Base-by-base conservation (phyloP, 2,888 invertebrate genomes). In the Ophonus ardosiacus region DNA sequence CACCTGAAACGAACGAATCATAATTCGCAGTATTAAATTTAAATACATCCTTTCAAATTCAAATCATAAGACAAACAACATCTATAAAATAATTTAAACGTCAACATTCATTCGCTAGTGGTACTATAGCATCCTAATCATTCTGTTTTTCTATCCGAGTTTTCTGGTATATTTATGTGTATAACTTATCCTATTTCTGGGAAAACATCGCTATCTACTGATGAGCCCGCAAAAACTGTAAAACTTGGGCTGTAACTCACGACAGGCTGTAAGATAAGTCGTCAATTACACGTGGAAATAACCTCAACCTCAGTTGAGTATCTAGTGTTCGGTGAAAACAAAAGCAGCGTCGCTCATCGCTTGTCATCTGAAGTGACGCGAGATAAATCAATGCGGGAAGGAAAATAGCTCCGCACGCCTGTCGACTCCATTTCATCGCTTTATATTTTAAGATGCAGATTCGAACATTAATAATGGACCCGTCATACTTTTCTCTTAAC, bases 381-480 rank as follows among this genome's bases (percentile, higher is more conserved):
- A 71, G 43, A 71, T 71, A 71, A 71, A 71, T 71, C 71, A 71
- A 71, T 71, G 71, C 38, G 71, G 65, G 24, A 65, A 24, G 65
- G 65, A 31, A 65, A 65, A 65, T 17, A 18, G 17, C 59, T 31
- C 38, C 15, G 31, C n/a, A 71, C 38, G 71, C 71, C 71, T 71
- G 40, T 71, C 71, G 43, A 31, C 71, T 71, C 31, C 71, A 71
- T 71, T 71, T 71, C 71, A 71, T 38, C 71, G 71, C 71, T 71
- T 71, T 71, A 71, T 71, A 24, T 71, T 71, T 65, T 71, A 71
- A 71, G 71, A 40, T 71, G 71, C 71, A 71, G 38, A 40, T 71
- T 71, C 40, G 43, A 71, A 71, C 71, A 71, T 71, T 71, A 71
- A 71, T 71, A 71, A 71, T 71, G 71, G 71, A 71, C 31, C 71